phyloP scores from a whole-genome alignment of 2,797 vertebrate genomes.

The Acanthurus leucopareius region DNA sequence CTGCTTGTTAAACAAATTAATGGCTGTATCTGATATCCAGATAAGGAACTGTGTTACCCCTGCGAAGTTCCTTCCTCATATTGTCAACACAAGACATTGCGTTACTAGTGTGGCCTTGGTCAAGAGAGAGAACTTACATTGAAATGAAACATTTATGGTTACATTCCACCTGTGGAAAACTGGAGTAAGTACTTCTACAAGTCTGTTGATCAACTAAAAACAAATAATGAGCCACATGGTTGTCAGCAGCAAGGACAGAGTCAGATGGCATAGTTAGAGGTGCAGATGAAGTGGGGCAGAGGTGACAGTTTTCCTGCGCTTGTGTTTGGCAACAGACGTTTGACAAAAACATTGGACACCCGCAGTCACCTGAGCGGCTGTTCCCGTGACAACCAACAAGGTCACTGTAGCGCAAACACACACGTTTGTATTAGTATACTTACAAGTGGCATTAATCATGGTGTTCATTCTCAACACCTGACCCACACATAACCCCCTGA shows the following conservation, averaged over 20 bases:
- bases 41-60: constrained; percentile 14
- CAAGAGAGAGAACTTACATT: not conserved
- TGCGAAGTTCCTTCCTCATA: constrained; percentile 66
- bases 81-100: constrained; percentile 42
- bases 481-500: constrained; percentile 1
- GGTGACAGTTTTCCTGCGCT: constrained; percentile 82
- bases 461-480: constrained; percentile 3
- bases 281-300: constrained; percentile 77
- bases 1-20: constrained; percentile 24
- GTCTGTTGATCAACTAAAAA: not conserved
- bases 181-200: not conserved
- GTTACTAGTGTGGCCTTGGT: not conserved
- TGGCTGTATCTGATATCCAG: not conserved
- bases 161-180: not conserved
- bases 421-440: constrained; percentile 3
- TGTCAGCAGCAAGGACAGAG: constrained; percentile 23
- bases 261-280: constrained; percentile 21
- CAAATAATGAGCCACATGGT: not conserved
- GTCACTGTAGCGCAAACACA: constrained; percentile 49
- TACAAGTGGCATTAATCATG: constrained; percentile 6
- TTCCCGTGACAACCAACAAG: constrained; percentile 61
- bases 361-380: constrained; percentile 68
- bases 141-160: not conserved
- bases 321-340: constrained; percentile 69
- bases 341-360: constrained; percentile 50